Percentiles rank a stretch among this genome's conserved stretches.
phyloP scores from a whole-genome alignment of 2,888 invertebrate species.

The Drosophila borealis region DNA sequence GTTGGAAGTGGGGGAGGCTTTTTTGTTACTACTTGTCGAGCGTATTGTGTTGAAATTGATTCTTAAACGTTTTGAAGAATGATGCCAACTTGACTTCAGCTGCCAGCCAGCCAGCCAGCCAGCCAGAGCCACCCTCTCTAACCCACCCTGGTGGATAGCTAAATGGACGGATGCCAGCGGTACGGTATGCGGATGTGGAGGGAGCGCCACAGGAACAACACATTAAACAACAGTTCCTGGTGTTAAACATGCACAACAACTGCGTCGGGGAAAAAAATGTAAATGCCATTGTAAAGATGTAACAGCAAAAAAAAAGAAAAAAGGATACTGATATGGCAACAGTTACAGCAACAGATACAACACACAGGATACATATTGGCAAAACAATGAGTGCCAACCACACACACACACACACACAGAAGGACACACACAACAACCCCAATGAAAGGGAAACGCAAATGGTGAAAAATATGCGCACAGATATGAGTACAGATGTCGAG shows the following conservation, averaged over 20 bases:
- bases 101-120: slow-evolving; percentile 10
- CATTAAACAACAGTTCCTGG: slow-evolving; percentile 64
- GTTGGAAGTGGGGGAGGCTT: not conserved
- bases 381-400: slow-evolving; percentile 32
- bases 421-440: slow-evolving; percentile 11
- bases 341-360: slow-evolving; percentile 22
- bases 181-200: slow-evolving; percentile 17
- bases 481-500: slow-evolving; percentile 66
- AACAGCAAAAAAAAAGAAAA: slow-evolving; percentile 39
- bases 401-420: slow-evolving; percentile 9
- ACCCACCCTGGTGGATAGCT: slow-evolving; percentile 25
- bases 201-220: slow-evolving; percentile 38
- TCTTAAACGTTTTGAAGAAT: slow-evolving; percentile 76
- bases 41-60: slow-evolving; percentile 72
- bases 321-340: slow-evolving; percentile 48
- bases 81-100: slow-evolving; percentile 68
- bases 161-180: slow-evolving; percentile 40
- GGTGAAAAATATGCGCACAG: slow-evolving; percentile 39
- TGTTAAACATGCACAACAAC: slow-evolving; percentile 51
- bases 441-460: slow-evolving; percentile 21
- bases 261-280: slow-evolving; percentile 41
- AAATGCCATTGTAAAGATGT: slow-evolving; percentile 63
- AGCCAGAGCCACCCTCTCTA: slow-evolving; percentile 17
- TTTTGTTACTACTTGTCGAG: slow-evolving; percentile 54
- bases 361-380: slow-evolving; percentile 51